Percentiles rank a stretch among this genome's conserved stretches.
These are phyloP conservation scores for Chiroxiphia lanceolata DNA, from an alignment of 2,797 vertebrate genomes.

Conservation along the genomic window DNA sequence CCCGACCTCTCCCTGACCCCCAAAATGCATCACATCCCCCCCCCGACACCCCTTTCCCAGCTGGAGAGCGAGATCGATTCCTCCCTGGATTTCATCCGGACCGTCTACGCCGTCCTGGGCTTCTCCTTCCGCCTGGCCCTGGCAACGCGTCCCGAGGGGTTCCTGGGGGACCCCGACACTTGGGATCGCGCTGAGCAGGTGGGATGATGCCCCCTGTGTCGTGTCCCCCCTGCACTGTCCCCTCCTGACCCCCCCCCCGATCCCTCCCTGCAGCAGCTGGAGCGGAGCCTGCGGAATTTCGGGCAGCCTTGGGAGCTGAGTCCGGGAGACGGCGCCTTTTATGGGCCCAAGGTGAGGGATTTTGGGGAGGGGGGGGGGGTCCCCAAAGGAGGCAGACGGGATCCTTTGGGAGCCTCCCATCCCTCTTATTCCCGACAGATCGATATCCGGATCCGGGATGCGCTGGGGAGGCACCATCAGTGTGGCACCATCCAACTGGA, in stretches of 20 bases:
- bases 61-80: constrained; percentile 86
- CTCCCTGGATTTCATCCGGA: constrained; percentile 88
- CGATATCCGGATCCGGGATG: constrained; percentile 87
- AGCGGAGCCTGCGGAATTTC: constrained; percentile 83
- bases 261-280: constrained; percentile 75
- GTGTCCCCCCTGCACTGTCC: too few relatives aligned
- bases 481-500: constrained; percentile 94
- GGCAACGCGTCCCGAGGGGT: constrained; percentile 86
- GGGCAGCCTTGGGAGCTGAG: constrained; percentile 88
- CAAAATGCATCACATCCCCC: fast-evolving
- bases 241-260: neutral
- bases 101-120: constrained; percentile 87
- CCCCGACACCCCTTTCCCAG: constrained; percentile 62
- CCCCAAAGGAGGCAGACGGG: neutral
- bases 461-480: constrained; percentile 87
- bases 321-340: constrained; percentile 91
- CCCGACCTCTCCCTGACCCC: fast-evolving
- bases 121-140: constrained; percentile 89
- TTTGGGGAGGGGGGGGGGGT: fast-evolving
- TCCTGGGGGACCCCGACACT: constrained; percentile 84
- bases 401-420: neutral
- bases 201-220: neutral
- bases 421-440: constrained; percentile 72
- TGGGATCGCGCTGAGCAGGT: constrained; percentile 93
- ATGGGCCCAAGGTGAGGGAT: constrained; percentile 88